These are phyloP conservation scores for Thyatira batis DNA, from an alignment of 2,888 invertebrate genomes.

Conservation along the genomic window DNA sequence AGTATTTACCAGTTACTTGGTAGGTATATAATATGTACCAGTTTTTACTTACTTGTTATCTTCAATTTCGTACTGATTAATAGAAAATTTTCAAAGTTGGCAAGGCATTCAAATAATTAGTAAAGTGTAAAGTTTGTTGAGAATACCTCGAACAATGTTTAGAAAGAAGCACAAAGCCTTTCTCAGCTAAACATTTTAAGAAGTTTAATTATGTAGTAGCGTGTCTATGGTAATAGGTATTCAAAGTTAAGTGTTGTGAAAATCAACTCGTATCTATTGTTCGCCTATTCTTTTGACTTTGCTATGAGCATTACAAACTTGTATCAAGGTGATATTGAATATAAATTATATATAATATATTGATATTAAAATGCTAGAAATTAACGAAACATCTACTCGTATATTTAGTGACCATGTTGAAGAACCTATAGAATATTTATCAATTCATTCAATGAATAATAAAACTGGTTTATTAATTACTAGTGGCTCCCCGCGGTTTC, in stretches of 20 bases:
- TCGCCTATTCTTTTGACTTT: not conserved
- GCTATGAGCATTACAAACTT: not conserved
- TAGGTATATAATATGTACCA: not conserved
- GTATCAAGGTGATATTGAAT: not conserved
- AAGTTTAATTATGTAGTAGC: not conserved
- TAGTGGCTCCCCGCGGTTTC: too few relatives aligned
- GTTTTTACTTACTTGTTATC: not conserved
- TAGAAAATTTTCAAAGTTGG: not conserved
- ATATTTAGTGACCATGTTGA: not conserved
- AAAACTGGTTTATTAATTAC: slow-evolving; percentile 11
- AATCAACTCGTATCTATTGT: not conserved
- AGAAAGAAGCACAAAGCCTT: not conserved
- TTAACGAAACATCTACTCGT: not conserved
- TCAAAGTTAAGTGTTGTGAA: not conserved
- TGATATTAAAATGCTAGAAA: too few relatives aligned
- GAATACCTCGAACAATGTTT: not conserved
- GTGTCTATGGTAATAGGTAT: too few relatives aligned
- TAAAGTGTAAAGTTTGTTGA: not conserved
- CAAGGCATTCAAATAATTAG: not conserved
- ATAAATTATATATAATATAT: not conserved
- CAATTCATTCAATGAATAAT: not conserved
- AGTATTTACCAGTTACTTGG: too few relatives aligned
- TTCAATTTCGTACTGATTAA: not conserved
- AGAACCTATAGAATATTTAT: not conserved
- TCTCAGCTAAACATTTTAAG: not conserved